These are phyloP conservation scores for Trematomus bernacchii DNA, from an alignment of 2,797 vertebrate genomes.

Conservation along the genomic window DNA sequence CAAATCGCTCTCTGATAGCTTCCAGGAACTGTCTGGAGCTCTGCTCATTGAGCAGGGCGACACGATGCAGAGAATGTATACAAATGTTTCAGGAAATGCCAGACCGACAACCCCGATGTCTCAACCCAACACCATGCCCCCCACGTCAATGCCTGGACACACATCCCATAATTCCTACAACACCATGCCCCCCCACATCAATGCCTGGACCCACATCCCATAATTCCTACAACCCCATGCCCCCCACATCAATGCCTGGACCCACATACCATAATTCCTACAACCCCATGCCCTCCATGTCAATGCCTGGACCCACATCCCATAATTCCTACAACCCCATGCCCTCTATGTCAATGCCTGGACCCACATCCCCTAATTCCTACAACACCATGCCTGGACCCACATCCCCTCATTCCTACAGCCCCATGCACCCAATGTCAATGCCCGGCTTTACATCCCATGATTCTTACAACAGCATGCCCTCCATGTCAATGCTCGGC, in stretches of 20 bases:
- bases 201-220: not conserved
- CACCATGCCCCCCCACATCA: not conserved
- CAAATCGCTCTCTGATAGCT: too few relatives aligned
- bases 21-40: constrained; percentile 68
- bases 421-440: not conserved
- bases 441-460: not conserved
- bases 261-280: not conserved
- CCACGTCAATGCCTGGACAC: not conserved
- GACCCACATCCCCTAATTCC: not conserved
- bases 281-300: not conserved
- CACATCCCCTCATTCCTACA: not conserved
- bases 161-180: accelerated
- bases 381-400: not conserved
- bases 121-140: not conserved
- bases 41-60: constrained; percentile 82
- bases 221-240: not conserved
- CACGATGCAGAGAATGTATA: constrained; percentile 50
- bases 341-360: not conserved
- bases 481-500: not conserved
- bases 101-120: not conserved
- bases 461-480: accelerated
- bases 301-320: not conserved
- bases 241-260: not conserved
- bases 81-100: constrained; percentile 32
- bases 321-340: not conserved